These are phyloP conservation scores for Gavia stellata DNA, from an alignment of 2,113 vertebrate species.

Conservation along the genomic window DNA sequence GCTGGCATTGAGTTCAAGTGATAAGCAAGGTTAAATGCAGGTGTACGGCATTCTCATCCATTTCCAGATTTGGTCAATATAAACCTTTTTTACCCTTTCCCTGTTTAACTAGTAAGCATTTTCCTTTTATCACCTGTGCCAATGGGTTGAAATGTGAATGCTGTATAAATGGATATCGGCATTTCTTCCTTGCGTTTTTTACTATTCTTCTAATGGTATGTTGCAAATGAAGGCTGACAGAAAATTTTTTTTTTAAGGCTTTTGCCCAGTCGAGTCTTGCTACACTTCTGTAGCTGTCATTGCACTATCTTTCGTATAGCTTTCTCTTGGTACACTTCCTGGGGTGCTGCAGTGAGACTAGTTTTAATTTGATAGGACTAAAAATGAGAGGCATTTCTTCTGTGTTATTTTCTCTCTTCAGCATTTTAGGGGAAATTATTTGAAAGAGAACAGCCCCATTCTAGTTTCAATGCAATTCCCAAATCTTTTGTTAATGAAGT, in stretches of 20 bases:
- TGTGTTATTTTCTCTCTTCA: not conserved
- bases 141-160: not conserved
- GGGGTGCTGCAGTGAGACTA: not conserved
- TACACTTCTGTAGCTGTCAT: not conserved
- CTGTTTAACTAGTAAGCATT: not conserved
- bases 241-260: not conserved
- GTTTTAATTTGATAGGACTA: not conserved
- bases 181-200: not conserved
- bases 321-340: not conserved
- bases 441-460: not conserved
- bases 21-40: not conserved
- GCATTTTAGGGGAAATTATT: not conserved
- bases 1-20: not conserved
- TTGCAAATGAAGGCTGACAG: not conserved
- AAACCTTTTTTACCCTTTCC: not conserved
- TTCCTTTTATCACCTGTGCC: not conserved
- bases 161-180: not conserved
- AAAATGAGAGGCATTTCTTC: not conserved
- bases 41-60: not conserved
- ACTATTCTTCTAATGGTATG: not conserved
- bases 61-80: not conserved
- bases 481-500: not conserved
- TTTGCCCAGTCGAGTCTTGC: not conserved
- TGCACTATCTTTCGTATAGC: not conserved
- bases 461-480: not conserved